Conservation (phyloP, 2,888 invertebrate genomes). For the Aplocera efformata region DNA sequence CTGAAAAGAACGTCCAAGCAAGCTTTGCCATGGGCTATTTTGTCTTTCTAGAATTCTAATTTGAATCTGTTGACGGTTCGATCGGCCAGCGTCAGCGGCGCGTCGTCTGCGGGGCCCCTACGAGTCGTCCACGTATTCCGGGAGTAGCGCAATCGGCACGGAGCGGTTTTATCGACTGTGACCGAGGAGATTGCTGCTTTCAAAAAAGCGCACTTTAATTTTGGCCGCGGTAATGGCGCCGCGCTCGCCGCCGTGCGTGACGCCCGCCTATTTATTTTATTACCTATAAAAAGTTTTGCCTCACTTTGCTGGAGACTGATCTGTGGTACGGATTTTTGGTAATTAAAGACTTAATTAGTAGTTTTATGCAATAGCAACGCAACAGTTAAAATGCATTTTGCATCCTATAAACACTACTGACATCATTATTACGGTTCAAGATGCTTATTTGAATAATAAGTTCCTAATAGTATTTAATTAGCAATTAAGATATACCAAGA, state of each 20-base stretch:
- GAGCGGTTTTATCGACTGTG: conserved; percentile 74
- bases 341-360: conserved; percentile 3
- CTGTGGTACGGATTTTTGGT: conserved; percentile 18
- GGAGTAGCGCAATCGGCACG: conserved; percentile 69
- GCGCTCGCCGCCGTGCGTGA: conserved; percentile 59
- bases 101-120: conserved; percentile 7
- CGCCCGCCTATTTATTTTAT: conserved; percentile 71
- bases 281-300: conserved; percentile 66
- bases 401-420: too few species aligned
- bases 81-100: conserved; percentile 10
- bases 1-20: too few species aligned
- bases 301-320: conserved; percentile 27
- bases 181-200: conserved; percentile 67
- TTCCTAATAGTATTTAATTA: too few species aligned
- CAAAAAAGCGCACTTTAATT: conserved; percentile 76
- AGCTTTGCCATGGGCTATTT: too few species aligned
- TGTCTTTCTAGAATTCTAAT: too few species aligned
- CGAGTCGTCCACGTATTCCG: conserved; percentile 35
- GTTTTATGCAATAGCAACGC: background rate
- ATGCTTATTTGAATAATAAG: too few species aligned
- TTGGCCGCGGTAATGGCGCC: conserved; percentile 54
- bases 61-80: too few species aligned
- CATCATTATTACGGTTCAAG: too few species aligned
- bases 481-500: too few species aligned
- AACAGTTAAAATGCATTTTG: too few species aligned